These are phyloP conservation scores for Caradrina kadenii DNA, from an alignment of 2,888 invertebrate species.

Conservation along the genomic window DNA sequence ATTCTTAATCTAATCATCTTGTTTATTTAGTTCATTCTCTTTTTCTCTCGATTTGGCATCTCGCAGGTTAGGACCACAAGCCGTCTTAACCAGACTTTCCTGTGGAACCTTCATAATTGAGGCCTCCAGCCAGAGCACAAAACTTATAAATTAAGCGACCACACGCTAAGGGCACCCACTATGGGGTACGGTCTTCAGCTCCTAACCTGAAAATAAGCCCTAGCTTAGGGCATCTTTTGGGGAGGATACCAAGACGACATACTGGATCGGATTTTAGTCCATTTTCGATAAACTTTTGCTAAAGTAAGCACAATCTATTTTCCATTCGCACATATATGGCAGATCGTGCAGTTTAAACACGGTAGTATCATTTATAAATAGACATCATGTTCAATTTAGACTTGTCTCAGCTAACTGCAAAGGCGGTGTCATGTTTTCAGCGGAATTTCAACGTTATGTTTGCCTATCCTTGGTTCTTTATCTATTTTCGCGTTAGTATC, in stretches of 20 bases:
- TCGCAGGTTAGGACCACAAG: too few relatives aligned
- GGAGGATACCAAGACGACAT: too few relatives aligned
- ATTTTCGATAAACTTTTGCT: constrained; percentile 2
- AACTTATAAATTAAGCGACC: too few relatives aligned
- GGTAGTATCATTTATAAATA: constrained; percentile 37
- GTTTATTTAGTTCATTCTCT: constrained; percentile 1
- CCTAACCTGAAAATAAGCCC: too few relatives aligned
- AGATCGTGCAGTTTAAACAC: constrained; percentile 22
- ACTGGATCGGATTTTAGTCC: not conserved
- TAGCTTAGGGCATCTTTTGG: too few relatives aligned
- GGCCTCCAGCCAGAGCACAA: too few relatives aligned
- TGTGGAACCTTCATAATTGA: too few relatives aligned
- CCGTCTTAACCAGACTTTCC: too few relatives aligned
- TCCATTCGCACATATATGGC: constrained; percentile 29
- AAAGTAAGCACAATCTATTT: constrained; percentile 23
- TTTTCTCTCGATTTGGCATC: too few relatives aligned
- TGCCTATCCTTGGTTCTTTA: constrained; percentile 4
- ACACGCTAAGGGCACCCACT: too few relatives aligned
- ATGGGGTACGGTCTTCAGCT: too few relatives aligned
- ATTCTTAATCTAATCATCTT: not conserved
- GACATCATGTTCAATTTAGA: constrained; percentile 36
- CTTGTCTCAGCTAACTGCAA: constrained; percentile 33
- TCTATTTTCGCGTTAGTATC: not conserved
- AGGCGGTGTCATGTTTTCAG: constrained; percentile 14
- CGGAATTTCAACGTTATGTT: not conserved